Conservation (phyloP, 2,888 invertebrate genomes). For the Tethea ocularis region DNA sequence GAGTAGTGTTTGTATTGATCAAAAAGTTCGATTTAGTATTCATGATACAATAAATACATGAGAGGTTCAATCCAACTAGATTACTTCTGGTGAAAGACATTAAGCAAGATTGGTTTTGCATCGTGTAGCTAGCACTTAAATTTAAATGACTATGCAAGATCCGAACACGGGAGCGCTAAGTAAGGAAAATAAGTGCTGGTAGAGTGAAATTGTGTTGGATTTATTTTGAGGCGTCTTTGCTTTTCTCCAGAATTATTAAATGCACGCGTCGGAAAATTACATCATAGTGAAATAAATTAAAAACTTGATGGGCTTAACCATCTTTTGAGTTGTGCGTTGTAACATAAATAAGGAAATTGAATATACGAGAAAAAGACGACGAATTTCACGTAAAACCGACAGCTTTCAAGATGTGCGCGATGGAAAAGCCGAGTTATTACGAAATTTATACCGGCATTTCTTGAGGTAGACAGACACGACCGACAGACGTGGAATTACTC, state of each 20-base stretch:
- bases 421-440: slow-evolving; percentile 1
- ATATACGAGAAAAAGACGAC: background rate
- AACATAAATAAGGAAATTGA: background rate
- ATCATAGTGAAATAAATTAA: background rate
- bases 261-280: background rate
- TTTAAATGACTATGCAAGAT: background rate
- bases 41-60: background rate
- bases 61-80: background rate
- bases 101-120: slow-evolving; percentile 4
- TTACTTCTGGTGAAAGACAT: slow-evolving; percentile 2
- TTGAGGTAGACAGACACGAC: background rate
- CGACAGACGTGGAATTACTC: background rate
- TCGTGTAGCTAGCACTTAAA: background rate
- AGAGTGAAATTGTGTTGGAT: background rate
- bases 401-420: background rate
- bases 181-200: background rate
- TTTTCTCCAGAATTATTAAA: background rate
- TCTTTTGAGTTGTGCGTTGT: background rate
- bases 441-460: slow-evolving; percentile 3
- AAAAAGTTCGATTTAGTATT: background rate
- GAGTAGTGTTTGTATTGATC: background rate
- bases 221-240: background rate
- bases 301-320: background rate
- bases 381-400: background rate
- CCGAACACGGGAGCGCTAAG: background rate